Percentiles rank a stretch among this genome's conserved stretches.
Conservation (phyloP, 1,140 invertebrate species). For the Hypsibius dujardini region DNA sequence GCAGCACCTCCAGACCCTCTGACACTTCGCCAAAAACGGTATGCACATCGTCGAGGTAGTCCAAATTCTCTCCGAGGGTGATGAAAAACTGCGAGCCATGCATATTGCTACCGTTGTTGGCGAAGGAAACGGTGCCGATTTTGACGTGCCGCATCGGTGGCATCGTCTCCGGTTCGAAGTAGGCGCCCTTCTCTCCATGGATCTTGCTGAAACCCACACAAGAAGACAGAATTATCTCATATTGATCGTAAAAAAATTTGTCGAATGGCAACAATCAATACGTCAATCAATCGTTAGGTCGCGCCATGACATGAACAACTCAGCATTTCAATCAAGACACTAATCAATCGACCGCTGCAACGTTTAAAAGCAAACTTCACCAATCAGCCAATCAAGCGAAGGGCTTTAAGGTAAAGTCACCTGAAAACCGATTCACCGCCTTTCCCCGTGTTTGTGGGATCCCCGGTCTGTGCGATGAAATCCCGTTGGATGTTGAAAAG, state of each 20-base stretch:
- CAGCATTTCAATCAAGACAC: too few relatives aligned
- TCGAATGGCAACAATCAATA: too few relatives aligned
- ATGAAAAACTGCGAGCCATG: slow-evolving; percentile 95
- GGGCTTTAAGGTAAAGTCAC: too few relatives aligned
- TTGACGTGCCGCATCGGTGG: slow-evolving; percentile 77
- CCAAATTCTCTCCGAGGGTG: slow-evolving; percentile 67
- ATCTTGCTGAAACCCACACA: slow-evolving; percentile 45
- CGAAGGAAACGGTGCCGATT: slow-evolving; percentile 76
- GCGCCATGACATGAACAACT: slow-evolving; percentile 13
- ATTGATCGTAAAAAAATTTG: too few relatives aligned
- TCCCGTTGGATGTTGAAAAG: slow-evolving; percentile 80
- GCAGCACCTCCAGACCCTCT: slow-evolving; percentile 74
- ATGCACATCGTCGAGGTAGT: slow-evolving; percentile 78
- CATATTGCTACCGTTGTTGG: slow-evolving; percentile 78
- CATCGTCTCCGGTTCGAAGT: slow-evolving; percentile 72
- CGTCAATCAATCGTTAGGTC: slow-evolving; percentile 16
- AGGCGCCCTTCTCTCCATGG: slow-evolving; percentile 68
- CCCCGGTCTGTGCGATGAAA: slow-evolving; percentile 94
- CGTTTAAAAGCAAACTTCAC: too few relatives aligned
- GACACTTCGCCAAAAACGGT: slow-evolving; percentile 90
- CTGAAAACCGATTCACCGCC: slow-evolving; percentile 66
- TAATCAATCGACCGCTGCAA: too few relatives aligned
- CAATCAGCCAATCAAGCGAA: too few relatives aligned
- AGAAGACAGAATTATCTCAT: too few relatives aligned
- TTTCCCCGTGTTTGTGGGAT: slow-evolving; percentile 73